Evolutionary conservation across 2,797 vertebrate species (phyloP), one percentile per base, ranked within the genome.

Genomic region (Tarsius wallacei): DNA sequence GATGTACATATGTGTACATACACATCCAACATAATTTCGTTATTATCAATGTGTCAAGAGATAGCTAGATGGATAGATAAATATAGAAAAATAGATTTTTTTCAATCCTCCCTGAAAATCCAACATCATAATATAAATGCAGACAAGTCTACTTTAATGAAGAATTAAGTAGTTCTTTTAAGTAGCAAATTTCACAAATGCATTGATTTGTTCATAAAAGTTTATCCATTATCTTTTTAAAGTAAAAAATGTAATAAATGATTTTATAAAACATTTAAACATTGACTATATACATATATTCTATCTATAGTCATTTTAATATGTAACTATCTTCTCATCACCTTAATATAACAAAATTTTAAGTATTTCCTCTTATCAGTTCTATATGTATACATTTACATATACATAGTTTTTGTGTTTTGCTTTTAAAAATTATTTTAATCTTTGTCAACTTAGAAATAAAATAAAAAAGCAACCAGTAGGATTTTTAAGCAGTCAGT

Each of bases 121-220:
- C 42, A 90, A 33, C 36, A 19, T 4, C 5, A 42, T 59, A 77
- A 13, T 68, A 22, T 36, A 88, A 61, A 53, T 83, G 42, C 24
- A 24, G 28, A 70, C 63, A 16, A 53, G n/a, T 51, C 28, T 77
- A 63, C 11, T 57, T 80, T 80, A 90, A 90, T 51, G 63, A 57
- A 84, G 21, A 89, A 71, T 31, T 84, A 77, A 70, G 57, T 93
- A 87, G 13, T 70, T 87, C 3, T 74, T 86, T 87, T 42, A 87
- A 47, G 63, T 61, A 51, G 31, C 5, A 93, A 31, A 26, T 85
- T 71, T 84, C 33, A 73, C 5, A 84, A 77, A 53, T 71, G 61
- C 1, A n/a, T 82, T 36, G 15, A 64, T 63, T 87, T 55, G 55
- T 63, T 77, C 70, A 87, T 31, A n/a, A 22, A 78, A 55, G 33